Base-by-base conservation (phyloP, 2,113 vertebrate genomes). In the Australoheros scitulus region DNA sequence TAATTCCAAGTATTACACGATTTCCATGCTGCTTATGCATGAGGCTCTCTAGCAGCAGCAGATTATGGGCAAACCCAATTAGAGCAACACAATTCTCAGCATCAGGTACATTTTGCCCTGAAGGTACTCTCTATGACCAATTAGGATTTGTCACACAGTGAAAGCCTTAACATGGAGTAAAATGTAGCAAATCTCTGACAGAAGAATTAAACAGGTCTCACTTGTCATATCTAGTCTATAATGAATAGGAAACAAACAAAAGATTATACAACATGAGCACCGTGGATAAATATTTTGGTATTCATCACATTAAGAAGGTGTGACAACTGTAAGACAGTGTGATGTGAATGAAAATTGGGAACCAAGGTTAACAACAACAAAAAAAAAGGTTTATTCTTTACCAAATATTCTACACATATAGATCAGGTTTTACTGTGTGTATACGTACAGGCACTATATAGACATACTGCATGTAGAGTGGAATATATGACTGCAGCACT, bases 61-160 rank as follows among this genome's bases (percentile, higher is more conserved):
- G 92, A 94, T 94, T 95, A 94, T 68, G 90, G 92, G 88, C 80
- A 93, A 93, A 89, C 92, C 93, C 93, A 95, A 95, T 95, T 95
- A 95, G 89, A 94, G 89, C 82, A 76, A 91, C 92, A 91, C 86
- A 85, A 92, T 91, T 91, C 92, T 80, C 83, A 91, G 93, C 91
- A 92, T 94, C 93, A 93, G 93, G 94, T 94, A 93, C 85, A 88
- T 90, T 93, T 91, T 72, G 74, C 92, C 94, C 92, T 77, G 81
- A 93, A 94, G 94, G 92, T 92, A 92, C 86, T 86, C 89, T 90
- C 91, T 92, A 90, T 91, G 88, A 91, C 93, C 92, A 94, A 94
- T 95, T 94, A 93, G 87, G 89, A 95, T 95, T 94, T 91, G 95
- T 95, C 93, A 95, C 89, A 89, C 91, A 92, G 88, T 84, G 89